Percentiles rank a stretch among this genome's conserved stretches.
Conservation (phyloP, 2,888 invertebrate species). For the Anarsia innoxiella region DNA sequence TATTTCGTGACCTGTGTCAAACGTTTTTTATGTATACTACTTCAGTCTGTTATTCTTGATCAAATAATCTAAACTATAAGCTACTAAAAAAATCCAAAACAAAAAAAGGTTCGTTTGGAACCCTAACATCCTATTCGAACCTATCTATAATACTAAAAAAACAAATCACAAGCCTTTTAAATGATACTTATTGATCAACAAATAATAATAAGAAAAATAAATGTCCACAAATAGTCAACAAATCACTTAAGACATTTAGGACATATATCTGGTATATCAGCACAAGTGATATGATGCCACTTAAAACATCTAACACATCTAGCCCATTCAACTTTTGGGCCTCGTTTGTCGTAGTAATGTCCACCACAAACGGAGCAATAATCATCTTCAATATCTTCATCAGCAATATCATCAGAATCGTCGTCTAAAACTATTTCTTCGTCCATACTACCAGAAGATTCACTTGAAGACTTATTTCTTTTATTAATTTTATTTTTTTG, state of each 20-base stretch:
- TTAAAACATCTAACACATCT: conserved; percentile 6
- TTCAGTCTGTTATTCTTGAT: too few species aligned
- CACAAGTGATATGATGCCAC: conserved; percentile 10
- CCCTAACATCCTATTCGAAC: too few species aligned
- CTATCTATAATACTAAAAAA: too few species aligned
- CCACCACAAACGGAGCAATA: conserved; percentile 6
- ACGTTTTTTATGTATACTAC: too few species aligned
- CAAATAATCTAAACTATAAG: too few species aligned
- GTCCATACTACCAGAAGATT: conserved; percentile 10
- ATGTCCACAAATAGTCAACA: too few species aligned
- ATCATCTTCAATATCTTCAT: conserved; percentile 8
- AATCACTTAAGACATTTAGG: conserved; percentile 3
- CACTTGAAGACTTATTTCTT: conserved; percentile 9
- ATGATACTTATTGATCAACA: too few species aligned
- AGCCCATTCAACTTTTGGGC: conserved; percentile 9
- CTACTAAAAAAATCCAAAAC: too few species aligned
- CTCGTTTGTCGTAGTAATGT: conserved; percentile 8
- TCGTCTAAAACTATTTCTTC: conserved; percentile 8
- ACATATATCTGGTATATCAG: conserved; percentile 5
- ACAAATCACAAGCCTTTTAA: too few species aligned
- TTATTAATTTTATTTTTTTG: conserved; percentile 1
- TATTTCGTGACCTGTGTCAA: too few species aligned
- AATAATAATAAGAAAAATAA: too few species aligned
- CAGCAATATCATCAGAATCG: conserved; percentile 7
- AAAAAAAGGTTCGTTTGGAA: too few species aligned